Evolutionary conservation across 2,113 vertebrate genomes (phyloP), one percentile per base, ranked within the genome.

Genomic region (Amblyornis subalaris): DNA sequence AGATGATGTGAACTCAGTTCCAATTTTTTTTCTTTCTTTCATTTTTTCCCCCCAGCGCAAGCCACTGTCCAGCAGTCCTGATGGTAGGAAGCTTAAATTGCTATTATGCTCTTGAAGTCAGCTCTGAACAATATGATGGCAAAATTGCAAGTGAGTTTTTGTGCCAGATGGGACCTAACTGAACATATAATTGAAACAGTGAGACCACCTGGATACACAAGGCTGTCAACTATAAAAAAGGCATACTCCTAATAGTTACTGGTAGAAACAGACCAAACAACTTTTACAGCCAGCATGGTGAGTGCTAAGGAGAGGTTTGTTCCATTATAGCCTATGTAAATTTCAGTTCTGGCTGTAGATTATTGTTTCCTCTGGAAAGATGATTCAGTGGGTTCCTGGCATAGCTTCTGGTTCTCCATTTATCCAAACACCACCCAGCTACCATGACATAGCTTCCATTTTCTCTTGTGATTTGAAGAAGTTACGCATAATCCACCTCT

Each of bases 391-490:
- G 17, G 20, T 25, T 95, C 40, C 29, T 62, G 53, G 31, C 7
- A 2, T 22, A 66, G 47, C 20, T 86, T 92, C 86, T 85, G 25
- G 19, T 81, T 86, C 51, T 86, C 47, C 54, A 47, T 85, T 91
- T 88, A 88, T 55, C 28, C 45, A 65, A 89, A 74, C 48, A 77
- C 5, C 51, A 83, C 36, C 35, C 67, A 80, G 31, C 23, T 7
- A 5, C 50, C 42, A 44, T 50, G 66, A 75, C 35, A 65, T 7
- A 54, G 16, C 36, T 85, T 82, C 61, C 35, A 44, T 88, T 88
- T 95, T 85, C 88, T 51, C 67, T 64, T 48, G 44, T 71, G 75
- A 81, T 88, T 83, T 94, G 66, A 94, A 77, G 18, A 91, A 83
- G 5, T 57, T 78, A 26, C n/a, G 14, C 14, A 42, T 80, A 94